Evolutionary conservation across 2,113 vertebrate species (phyloP).

Genomic region (Pleuronectes platessa): DNA sequence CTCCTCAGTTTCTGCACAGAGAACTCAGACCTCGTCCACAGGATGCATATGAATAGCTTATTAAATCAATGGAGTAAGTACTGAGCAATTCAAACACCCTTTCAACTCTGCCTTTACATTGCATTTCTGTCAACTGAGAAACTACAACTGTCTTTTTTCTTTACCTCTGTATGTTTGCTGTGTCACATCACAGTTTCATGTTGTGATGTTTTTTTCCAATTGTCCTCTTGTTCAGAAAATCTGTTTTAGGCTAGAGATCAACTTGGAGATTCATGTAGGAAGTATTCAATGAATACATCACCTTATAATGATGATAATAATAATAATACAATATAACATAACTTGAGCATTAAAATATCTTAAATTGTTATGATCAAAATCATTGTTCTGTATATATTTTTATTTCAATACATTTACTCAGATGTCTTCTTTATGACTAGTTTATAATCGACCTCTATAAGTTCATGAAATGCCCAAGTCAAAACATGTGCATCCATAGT

Average conservation of each 20-base stretch:
- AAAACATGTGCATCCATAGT: background rate
- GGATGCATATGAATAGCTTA: slow-evolving; percentile 85
- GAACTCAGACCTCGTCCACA: slow-evolving; percentile 60
- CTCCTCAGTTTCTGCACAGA: slow-evolving; percentile 69
- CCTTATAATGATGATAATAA: too few species aligned
- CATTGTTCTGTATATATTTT: background rate
- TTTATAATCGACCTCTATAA: background rate
- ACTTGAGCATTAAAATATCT: too few species aligned
- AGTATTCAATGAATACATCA: too few species aligned
- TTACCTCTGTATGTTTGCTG: too few species aligned
- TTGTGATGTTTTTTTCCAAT: background rate
- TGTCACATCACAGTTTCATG: too few species aligned
- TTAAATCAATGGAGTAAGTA: slow-evolving; percentile 85
- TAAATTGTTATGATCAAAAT: background rate
- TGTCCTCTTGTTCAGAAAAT: background rate
- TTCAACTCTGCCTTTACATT: background rate
- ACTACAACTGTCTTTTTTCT: too few species aligned
- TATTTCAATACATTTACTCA: background rate
- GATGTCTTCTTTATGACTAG: background rate
- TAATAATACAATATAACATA: too few species aligned
- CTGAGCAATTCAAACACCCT: slow-evolving; percentile 11
- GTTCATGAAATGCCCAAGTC: background rate
- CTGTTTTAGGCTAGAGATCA: too few species aligned
- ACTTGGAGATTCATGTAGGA: too few species aligned
- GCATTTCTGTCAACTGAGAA: background rate